Evolutionary conservation across 2,797 vertebrate genomes (phyloP).

Genomic region (Gadopsis bispinosus): DNA sequence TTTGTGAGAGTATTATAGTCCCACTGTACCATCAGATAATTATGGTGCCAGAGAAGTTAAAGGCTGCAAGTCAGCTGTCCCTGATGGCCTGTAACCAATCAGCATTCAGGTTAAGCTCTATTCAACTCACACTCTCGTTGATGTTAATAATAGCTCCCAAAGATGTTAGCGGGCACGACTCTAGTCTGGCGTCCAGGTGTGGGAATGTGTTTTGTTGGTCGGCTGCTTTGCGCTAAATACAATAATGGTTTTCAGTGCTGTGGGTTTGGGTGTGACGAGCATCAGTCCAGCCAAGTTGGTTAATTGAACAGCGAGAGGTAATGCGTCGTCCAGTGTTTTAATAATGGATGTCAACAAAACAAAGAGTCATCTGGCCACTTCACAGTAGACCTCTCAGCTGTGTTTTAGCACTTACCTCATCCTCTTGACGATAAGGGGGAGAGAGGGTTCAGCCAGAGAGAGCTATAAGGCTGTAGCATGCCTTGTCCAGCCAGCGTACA

Average conservation of each 20-base stretch:
- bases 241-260: conserved; percentile 4
- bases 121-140: conserved; percentile 46
- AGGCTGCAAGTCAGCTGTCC: conserved; percentile 51
- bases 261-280: conserved; percentile 21
- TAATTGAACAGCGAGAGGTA: conserved; percentile 48
- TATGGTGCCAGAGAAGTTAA: conserved; percentile 44
- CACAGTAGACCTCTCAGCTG: conserved; percentile 42
- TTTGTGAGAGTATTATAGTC: conserved; percentile 22
- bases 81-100: conserved; percentile 53
- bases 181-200: conserved; percentile 31
- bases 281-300: conserved; percentile 24
- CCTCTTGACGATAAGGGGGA: conserved; percentile 58
- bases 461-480: conserved; percentile 45
- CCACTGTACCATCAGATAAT: conserved; percentile 43
- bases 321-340: conserved; percentile 48
- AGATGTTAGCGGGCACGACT: conserved; percentile 34
- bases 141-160: conserved; percentile 62
- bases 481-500: conserved; percentile 49
- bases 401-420: conserved; percentile 77
- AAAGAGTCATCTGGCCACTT: conserved; percentile 58
- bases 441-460: conserved; percentile 62
- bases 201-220: conserved; percentile 20
- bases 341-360: conserved; percentile 63
- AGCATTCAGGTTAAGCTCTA: conserved; percentile 53
- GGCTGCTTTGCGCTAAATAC: conserved; percentile 13